Conservation (phyloP, 2,888 invertebrate species). For the Pristionchus exspectatus region DNA sequence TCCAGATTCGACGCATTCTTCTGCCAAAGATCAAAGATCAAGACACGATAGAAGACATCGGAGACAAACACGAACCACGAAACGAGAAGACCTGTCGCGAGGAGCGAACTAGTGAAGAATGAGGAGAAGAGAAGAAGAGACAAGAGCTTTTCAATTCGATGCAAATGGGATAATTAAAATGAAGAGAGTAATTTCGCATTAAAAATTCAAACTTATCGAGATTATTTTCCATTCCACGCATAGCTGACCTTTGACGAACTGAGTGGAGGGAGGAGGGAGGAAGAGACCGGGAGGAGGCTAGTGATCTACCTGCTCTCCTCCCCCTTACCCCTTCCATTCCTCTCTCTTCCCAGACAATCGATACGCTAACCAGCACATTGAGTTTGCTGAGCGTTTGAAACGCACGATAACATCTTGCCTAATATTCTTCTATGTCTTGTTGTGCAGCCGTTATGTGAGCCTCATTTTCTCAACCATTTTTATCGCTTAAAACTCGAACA, state of each 20-base stretch:
- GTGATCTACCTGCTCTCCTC: no score
- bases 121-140: background rate
- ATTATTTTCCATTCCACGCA: no score
- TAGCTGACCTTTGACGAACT: no score
- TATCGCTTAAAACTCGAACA: background rate
- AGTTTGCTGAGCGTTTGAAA: no score
- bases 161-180: background rate
- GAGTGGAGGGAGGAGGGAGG: no score
- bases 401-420: no score
- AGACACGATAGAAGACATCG: background rate
- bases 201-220: no score
- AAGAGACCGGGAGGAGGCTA: no score
- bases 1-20: conserved; percentile 21
- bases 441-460: background rate
- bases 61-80: background rate
- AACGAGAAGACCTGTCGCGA: background rate
- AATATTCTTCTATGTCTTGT: background rate
- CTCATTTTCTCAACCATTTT: background rate
- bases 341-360: no score
- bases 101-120: conserved; percentile 12
- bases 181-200: background rate
- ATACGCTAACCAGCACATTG: no score
- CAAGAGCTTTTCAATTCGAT: background rate
- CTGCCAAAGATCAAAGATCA: conserved; percentile 9
- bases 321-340: no score